A percentile compares a stretch with the other conserved stretches of the same genome.
These are phyloP conservation scores for Eueremaeus valkanovi DNA, from an alignment of 2,888 invertebrate species.

Conservation along the genomic window DNA sequence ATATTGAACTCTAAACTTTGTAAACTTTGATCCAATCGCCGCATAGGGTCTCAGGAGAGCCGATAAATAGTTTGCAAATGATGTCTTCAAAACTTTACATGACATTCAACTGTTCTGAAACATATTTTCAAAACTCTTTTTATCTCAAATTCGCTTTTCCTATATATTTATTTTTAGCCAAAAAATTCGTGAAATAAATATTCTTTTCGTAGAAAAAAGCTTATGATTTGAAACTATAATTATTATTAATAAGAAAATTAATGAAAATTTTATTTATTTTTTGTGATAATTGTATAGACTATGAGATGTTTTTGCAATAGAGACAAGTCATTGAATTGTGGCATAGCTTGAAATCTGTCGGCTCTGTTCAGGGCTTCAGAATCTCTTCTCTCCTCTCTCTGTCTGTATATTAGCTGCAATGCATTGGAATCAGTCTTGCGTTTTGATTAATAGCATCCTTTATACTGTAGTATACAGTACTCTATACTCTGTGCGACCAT, in stretches of 20 bases:
- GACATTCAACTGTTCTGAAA: neutral
- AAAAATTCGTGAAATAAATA: too few species aligned
- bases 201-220: too few species aligned
- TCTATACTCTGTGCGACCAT: neutral
- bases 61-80: neutral
- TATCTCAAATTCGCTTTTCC: neutral
- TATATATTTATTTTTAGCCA: neutral
- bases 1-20: neutral
- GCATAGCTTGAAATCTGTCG: neutral
- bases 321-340: slow-evolving; percentile 7
- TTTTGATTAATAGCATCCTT: neutral
- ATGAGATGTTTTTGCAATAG: neutral
- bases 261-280: neutral
- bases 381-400: too few species aligned
- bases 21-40: neutral
- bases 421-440: neutral
- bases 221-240: too few species aligned
- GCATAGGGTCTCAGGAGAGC: slow-evolving; percentile 12
- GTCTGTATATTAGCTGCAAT: too few species aligned
- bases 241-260: neutral
- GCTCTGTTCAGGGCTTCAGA: neutral
- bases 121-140: neutral
- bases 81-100: neutral
- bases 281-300: neutral
- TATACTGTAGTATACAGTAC: neutral